Conservation (phyloP, 2,888 invertebrate genomes). For the Cerastoderma edule region DNA sequence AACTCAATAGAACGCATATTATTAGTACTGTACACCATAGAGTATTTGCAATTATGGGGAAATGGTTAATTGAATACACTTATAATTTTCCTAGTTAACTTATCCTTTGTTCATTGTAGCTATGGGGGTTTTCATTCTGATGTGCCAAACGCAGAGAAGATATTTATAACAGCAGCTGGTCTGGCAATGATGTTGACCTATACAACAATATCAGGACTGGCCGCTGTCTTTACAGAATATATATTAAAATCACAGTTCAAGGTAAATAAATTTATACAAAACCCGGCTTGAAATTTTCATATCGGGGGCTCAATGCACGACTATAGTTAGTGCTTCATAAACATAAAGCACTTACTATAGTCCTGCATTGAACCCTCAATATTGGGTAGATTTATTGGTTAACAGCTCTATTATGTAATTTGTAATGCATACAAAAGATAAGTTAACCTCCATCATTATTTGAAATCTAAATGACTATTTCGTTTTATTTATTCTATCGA, state of each 20-base stretch:
- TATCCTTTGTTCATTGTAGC: slow-evolving; percentile 59
- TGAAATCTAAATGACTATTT: no score
- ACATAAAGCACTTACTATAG: no score
- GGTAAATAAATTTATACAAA: slow-evolving; percentile 55
- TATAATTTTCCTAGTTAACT: background rate
- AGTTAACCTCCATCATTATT: no score
- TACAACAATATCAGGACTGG: slow-evolving; percentile 80
- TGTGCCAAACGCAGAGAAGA: slow-evolving; percentile 58
- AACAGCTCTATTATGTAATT: no score
- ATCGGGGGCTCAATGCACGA: background rate
- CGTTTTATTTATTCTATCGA: no score
- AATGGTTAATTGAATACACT: background rate
- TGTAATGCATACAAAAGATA: no score
- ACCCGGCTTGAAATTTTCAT: no score
- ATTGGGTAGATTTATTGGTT: no score
- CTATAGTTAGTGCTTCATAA: background rate
- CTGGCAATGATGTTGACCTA: slow-evolving; percentile 80
- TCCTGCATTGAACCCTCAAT: no score
- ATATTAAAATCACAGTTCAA: slow-evolving; percentile 78
- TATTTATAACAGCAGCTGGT: slow-evolving; percentile 81
- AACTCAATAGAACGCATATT: no score
- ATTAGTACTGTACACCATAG: no score
- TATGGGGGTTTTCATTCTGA: slow-evolving; percentile 76
- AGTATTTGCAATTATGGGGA: no score
- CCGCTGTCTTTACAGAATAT: slow-evolving; percentile 83